Evolutionary conservation across 2,797 vertebrate species (phyloP), one percentile per base, ranked within the genome.

Genomic region (Paratrypauchen microcephalus): DNA sequence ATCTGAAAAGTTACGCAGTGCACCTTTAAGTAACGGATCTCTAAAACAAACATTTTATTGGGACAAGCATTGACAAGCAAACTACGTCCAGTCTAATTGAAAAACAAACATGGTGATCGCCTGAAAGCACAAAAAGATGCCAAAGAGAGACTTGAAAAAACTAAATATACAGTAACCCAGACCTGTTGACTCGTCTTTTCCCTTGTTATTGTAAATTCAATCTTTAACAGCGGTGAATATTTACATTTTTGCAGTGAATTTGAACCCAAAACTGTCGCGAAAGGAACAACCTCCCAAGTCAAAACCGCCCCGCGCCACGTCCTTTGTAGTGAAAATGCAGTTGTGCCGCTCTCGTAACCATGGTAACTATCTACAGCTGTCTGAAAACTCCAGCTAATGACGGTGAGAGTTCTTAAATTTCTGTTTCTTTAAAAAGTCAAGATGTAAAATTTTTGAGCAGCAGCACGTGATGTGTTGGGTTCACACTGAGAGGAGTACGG

Each of bases 171-270:
- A 19, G 48, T 15, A 41, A 21, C 9, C 47, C 1, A 71, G 61
- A 71, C 64, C 2, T 21, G 55, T 47, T 0, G 67, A 68, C 73
- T 78, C 65, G 77, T 75, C 73, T 6, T 50, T 9, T 32, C 71
- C 50, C 39, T 77, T 68, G 23, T 77, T 69, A 23, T 69, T 56
- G 62, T 54, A 5, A 71, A 80, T 54, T 73, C 69, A 30, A 74
- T 83, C 72, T 21, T 62, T 55, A 70, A 89, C 80, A 75, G 72
- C 65, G 36, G 84, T 83, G 80, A 83, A 70, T 91, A 91, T 90
- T 87, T 91, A 91, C 84, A 91, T 55, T 66, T 73, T 81, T 83
- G 79, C 45, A 28, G 81, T 67, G 73, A 18, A 78, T 76, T 74
- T 65, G 72, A 71, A 65, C 12, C 63, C 56, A 55, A 70, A 23